Evolutionary conservation across 2,888 invertebrate genomes (phyloP).

Genomic region (Clostera curtula): DNA sequence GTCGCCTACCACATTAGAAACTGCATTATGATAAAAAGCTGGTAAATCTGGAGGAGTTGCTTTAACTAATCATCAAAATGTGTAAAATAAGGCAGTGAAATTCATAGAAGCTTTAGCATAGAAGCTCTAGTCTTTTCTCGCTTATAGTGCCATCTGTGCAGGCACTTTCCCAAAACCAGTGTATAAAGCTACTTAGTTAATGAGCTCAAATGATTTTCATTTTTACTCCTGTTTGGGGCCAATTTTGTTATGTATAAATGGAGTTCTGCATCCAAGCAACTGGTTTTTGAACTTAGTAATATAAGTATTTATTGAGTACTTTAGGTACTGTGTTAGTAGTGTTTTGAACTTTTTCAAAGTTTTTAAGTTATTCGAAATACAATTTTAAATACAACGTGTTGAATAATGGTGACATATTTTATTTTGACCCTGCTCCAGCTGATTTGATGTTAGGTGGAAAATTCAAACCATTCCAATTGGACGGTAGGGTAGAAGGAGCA

Average conservation of each 20-base stretch:
- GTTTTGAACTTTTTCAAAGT: conserved; percentile 65
- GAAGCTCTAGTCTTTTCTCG: conserved; percentile 71
- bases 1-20: conserved; percentile 76
- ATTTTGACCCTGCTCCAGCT: conserved; percentile 11
- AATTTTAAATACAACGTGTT: conserved; percentile 67
- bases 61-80: conserved; percentile 32
- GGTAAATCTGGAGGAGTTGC: conserved; percentile 42
- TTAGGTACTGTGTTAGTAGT: conserved; percentile 48
- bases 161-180: conserved; percentile 48
- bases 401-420: conserved; percentile 30
- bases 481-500: no score
- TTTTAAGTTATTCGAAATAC: conserved; percentile 70
- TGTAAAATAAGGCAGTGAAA: conserved; percentile 51
- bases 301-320: conserved; percentile 72
- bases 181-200: conserved; percentile 31
- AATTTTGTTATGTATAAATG: conserved; percentile 46
- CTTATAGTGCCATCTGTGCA: conserved; percentile 55
- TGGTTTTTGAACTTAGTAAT: conserved; percentile 36
- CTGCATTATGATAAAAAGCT: conserved; percentile 72
- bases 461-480: neutral
- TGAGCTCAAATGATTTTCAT: conserved; percentile 43
- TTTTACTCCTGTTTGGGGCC: conserved; percentile 57
- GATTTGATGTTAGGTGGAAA: neutral
- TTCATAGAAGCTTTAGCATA: conserved; percentile 70
- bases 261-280: conserved; percentile 36